These are phyloP conservation scores for Bombus pyrosoma DNA, from an alignment of 1,140 invertebrate species.

Conservation along the genomic window DNA sequence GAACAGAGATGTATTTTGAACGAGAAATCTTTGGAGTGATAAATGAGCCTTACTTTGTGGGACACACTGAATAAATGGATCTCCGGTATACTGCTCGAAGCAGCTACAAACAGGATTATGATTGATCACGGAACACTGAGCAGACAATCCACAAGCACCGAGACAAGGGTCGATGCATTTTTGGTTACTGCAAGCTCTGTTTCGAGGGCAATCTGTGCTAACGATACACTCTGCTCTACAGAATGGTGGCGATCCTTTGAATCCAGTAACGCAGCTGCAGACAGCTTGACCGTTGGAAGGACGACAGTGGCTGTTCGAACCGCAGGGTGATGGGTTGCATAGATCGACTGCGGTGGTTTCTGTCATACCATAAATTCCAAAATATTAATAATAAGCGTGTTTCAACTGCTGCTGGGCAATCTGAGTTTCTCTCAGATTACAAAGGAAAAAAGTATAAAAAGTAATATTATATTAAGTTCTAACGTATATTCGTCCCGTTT, in stretches of 20 bases:
- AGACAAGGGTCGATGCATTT: conserved; percentile 88
- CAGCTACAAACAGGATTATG: conserved; percentile 87
- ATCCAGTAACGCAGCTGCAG: conserved; percentile 87
- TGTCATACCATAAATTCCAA: background rate
- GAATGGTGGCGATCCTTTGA: conserved; percentile 86
- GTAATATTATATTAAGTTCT: too few relatives aligned
- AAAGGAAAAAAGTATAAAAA: too few relatives aligned
- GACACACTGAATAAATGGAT: conserved; percentile 84
- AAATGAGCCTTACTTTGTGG: conserved; percentile 78
- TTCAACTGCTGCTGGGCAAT: too few relatives aligned
- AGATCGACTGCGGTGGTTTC: conserved; percentile 80
- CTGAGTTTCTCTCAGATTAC: too few relatives aligned
- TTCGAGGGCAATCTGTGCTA: conserved; percentile 86
- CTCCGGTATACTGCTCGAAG: conserved; percentile 83
- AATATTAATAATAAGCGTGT: background rate
- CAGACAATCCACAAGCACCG: conserved; percentile 87
- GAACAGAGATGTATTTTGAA: background rate
- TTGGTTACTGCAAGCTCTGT: conserved; percentile 87
- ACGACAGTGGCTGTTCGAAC: conserved; percentile 86
- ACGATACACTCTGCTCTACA: conserved; percentile 88
- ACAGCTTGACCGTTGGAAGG: conserved; percentile 85
- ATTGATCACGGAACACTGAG: conserved; percentile 86
- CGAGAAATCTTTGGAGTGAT: background rate
- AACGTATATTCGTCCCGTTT: too few relatives aligned
- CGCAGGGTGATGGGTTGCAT: conserved; percentile 87